A percentile compares a stretch with the other conserved stretches of the same genome.
Conservation (phyloP, 2,113 vertebrate species). For the Charina bottae region DNA sequence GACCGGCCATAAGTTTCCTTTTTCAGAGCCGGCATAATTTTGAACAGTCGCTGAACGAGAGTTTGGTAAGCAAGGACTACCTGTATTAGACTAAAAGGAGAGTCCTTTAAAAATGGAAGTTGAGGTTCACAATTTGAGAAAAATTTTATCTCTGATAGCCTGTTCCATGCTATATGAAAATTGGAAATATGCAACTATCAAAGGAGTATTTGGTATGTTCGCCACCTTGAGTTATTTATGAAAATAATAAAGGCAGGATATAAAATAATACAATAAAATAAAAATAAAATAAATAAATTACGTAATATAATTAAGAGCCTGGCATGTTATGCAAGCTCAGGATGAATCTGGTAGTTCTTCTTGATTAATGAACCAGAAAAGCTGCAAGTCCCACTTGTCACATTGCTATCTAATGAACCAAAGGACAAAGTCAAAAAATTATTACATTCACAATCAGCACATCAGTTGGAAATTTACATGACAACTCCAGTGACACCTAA, state of each 20-base stretch:
- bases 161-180: not conserved
- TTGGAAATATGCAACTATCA: not conserved
- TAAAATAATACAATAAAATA: not conserved
- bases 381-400: not conserved
- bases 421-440: not conserved
- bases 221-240: not conserved
- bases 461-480: not conserved
- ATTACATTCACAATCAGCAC: not conserved
- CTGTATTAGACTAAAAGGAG: not conserved
- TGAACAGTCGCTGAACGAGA: not conserved
- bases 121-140: not conserved
- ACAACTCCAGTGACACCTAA: fast-evolving
- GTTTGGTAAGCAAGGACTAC: not conserved
- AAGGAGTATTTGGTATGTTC: too few relatives aligned
- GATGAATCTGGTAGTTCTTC: not conserved
- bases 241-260: too few relatives aligned
- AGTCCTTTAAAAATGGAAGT: not conserved
- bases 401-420: not conserved
- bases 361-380: not conserved
- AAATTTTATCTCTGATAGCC: not conserved
- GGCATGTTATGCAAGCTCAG: not conserved
- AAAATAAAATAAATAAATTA: not conserved
- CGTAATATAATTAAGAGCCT: not conserved
- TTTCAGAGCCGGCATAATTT: not conserved
- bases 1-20: not conserved